Percentiles rank a stretch among this genome's conserved stretches.
Conservation (phyloP, 1,140 invertebrate species). For the Dermatophagoides farinae region DNA sequence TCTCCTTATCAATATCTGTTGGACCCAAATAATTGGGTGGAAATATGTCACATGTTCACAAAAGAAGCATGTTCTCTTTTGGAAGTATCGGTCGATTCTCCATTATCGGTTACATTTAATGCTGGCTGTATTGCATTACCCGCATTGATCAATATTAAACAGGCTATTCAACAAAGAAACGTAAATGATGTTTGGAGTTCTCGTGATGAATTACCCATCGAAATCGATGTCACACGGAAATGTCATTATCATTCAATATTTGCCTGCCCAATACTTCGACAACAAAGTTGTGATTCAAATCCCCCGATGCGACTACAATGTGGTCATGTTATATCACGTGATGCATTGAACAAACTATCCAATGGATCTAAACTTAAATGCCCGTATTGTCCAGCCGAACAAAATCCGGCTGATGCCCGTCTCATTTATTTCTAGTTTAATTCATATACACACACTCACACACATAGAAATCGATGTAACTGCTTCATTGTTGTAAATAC, state of each 20-base stretch:
- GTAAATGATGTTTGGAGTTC: constrained; percentile 81
- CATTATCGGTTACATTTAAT: constrained; percentile 54
- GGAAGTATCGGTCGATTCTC: constrained; percentile 67
- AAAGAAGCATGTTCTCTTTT: constrained; percentile 75
- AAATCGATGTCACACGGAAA: constrained; percentile 67
- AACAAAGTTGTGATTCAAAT: constrained; percentile 87
- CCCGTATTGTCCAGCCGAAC: constrained; percentile 92
- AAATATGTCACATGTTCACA: constrained; percentile 72
- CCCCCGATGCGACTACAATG: constrained; percentile 90
- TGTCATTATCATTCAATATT: constrained; percentile 90
- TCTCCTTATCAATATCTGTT: constrained; percentile 62
- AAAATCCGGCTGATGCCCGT: constrained; percentile 71
- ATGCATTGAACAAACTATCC: constrained; percentile 83
- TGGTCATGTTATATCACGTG: constrained; percentile 91
- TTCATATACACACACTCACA: neutral
- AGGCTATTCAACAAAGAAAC: constrained; percentile 86
- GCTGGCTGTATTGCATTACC: constrained; percentile 81
- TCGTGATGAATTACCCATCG: constrained; percentile 87
- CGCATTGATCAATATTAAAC: constrained; percentile 75
- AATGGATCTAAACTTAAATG: constrained; percentile 88
- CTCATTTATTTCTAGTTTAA: constrained; percentile 59
- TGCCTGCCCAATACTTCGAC: constrained; percentile 88
- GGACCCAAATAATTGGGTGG: constrained; percentile 54
- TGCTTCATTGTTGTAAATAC: no score
- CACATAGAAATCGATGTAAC: neutral